Evolutionary conservation across 2,113 vertebrate genomes (phyloP).

Genomic region (Apistogramma diplotaenia): DNA sequence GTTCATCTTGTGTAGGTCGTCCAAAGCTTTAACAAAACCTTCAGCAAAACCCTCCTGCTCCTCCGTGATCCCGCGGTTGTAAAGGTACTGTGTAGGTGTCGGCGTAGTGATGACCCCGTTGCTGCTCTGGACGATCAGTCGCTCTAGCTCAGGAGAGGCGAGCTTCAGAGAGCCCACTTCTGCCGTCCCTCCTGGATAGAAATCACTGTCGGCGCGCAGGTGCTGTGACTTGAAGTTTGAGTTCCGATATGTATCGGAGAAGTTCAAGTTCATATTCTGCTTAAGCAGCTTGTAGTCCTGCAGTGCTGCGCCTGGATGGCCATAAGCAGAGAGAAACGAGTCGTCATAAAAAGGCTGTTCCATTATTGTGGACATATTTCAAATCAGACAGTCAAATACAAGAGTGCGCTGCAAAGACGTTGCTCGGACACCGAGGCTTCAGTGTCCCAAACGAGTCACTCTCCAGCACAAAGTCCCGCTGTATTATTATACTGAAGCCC

Average conservation of each 20-base stretch:
- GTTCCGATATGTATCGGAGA: conserved; percentile 84
- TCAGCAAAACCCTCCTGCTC: conserved; percentile 91
- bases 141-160: conserved; percentile 88
- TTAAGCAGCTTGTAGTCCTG: conserved; percentile 87
- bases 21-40: conserved; percentile 89
- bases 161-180: conserved; percentile 86
- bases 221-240: conserved; percentile 80
- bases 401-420: conserved; percentile 50
- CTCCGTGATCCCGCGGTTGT: conserved; percentile 81
- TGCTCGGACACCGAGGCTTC: conserved; percentile 50
- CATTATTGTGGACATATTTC: conserved; percentile 89
- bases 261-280: conserved; percentile 86
- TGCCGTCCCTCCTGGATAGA: conserved; percentile 65
- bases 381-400: conserved; percentile 74
- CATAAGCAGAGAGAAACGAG: conserved; percentile 90
- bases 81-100: conserved; percentile 80
- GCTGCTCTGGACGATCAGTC: conserved; percentile 89
- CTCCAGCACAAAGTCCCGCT: conserved; percentile 68
- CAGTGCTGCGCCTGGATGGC: conserved; percentile 82
- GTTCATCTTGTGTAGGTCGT: conserved; percentile 94
- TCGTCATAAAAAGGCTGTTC: conserved; percentile 96
- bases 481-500: conserved; percentile 67
- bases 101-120: conserved; percentile 88
- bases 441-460: conserved; percentile 65
- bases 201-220: conserved; percentile 77